phyloP scores from a whole-genome alignment of 2,797 vertebrate species.

The Gymnoscopelus microlampas region DNA sequence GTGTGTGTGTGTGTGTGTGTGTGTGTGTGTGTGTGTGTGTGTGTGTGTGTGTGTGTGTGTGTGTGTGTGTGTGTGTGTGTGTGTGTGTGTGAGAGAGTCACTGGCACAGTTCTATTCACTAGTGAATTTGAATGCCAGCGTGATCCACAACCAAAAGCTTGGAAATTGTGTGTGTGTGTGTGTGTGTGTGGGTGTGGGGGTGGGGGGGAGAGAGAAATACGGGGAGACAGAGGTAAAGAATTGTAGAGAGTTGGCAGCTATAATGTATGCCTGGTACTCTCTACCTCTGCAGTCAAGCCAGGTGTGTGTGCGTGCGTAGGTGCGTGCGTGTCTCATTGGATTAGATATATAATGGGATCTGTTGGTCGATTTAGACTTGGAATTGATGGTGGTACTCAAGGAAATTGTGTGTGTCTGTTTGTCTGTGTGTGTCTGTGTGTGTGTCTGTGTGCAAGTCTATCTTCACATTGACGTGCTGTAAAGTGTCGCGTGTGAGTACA shows the following conservation, averaged over 20 bases:
- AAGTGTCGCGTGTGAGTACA: not conserved
- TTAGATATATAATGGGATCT: conserved; percentile 39
- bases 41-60: conserved; percentile 17
- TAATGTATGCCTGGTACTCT: conserved; percentile 2
- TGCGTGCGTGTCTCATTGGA: conserved; percentile 28
- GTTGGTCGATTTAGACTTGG: conserved; percentile 28
- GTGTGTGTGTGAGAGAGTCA: conserved; percentile 31
- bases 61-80: conserved; percentile 3
- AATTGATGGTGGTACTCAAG: conserved; percentile 28
- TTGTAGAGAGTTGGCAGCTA: not conserved
- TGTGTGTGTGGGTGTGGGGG: conserved; percentile 2
- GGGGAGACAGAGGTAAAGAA: not conserved
- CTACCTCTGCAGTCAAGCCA: not conserved
- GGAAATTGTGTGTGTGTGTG: conserved; percentile 53
- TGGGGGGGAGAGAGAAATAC: not conserved
- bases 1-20: conserved; percentile 10
- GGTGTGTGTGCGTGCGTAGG: conserved; percentile 9
- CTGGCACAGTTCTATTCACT: conserved; percentile 56
- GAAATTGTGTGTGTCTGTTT: conserved; percentile 9
- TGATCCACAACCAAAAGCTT: conserved; percentile 52
- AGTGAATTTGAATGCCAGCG: conserved; percentile 62
- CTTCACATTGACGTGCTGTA: too few relatives aligned
- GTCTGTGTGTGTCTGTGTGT: conserved; percentile 9
- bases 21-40: conserved; percentile 12
- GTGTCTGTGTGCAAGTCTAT: not conserved